Evolutionary conservation across 1,140 invertebrate genomes (phyloP).

Genomic region (Gonatopus flavifemur): DNA sequence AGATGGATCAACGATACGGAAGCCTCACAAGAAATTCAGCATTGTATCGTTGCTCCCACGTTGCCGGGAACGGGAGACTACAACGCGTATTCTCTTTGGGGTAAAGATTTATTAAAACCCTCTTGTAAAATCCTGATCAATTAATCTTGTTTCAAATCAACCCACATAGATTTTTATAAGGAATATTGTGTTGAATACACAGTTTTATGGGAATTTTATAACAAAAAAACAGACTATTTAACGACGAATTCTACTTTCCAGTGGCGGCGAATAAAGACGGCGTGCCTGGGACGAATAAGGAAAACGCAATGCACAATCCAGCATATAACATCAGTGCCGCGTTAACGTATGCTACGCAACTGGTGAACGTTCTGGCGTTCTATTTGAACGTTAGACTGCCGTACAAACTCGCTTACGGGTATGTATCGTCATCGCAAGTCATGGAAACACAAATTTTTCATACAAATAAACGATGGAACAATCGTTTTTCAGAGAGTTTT

Average conservation of each 20-base stretch:
- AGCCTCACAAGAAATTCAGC: slow-evolving; percentile 67
- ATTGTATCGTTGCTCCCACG: slow-evolving; percentile 74
- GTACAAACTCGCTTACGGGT: slow-evolving; percentile 76
- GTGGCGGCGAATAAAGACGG: slow-evolving; percentile 69
- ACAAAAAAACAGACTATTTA: slow-evolving; percentile 8
- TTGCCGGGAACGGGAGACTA: slow-evolving; percentile 79
- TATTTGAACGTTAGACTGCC: slow-evolving; percentile 77
- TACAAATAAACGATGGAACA: too few species aligned
- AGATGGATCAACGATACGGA: slow-evolving; percentile 73
- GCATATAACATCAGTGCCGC: slow-evolving; percentile 77
- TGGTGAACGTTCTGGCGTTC: slow-evolving; percentile 77
- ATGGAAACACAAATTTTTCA: too few species aligned
- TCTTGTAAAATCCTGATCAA: slow-evolving; percentile 13
- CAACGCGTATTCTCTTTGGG: slow-evolving; percentile 73
- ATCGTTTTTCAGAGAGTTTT: slow-evolving; percentile 73
- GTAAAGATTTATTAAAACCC: too few species aligned
- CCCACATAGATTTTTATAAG: too few species aligned
- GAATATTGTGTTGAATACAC: neutral
- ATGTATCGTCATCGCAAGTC: too few species aligned
- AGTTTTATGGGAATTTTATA: neutral
- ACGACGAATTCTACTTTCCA: slow-evolving; percentile 42
- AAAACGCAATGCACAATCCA: slow-evolving; percentile 64
- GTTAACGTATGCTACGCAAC: slow-evolving; percentile 78
- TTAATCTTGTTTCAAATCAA: too few species aligned
- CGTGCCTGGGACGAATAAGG: slow-evolving; percentile 60